Conservation (phyloP, 2,888 invertebrate species). For the Thecocarcelia acutangulata region DNA sequence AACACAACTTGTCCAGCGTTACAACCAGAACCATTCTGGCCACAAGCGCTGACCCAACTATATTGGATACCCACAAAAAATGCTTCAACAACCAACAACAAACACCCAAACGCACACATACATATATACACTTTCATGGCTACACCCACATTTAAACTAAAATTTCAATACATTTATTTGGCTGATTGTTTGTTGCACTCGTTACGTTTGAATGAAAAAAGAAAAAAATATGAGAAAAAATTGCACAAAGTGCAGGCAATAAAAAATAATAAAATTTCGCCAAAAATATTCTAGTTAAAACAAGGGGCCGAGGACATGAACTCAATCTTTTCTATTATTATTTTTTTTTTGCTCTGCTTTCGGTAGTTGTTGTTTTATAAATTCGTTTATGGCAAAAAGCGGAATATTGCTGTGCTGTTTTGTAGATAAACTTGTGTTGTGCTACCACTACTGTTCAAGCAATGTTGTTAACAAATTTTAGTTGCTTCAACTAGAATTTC, state of each 20-base stretch:
- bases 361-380: constrained; percentile 55
- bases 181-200: constrained; percentile 32
- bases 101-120: constrained; percentile 5
- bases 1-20: constrained; percentile 72
- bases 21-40: constrained; percentile 80
- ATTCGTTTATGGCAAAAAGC: constrained; percentile 53
- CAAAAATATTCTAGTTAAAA: constrained; percentile 61
- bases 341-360: background rate
- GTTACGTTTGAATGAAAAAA: constrained; percentile 37
- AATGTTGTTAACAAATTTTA: constrained; percentile 48
- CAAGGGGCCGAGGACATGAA: constrained; percentile 37
- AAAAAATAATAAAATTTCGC: constrained; percentile 65
- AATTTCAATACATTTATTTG: constrained; percentile 31
- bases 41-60: constrained; percentile 81
- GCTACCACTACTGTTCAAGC: constrained; percentile 4
- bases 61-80: constrained; percentile 80
- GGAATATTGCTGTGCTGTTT: constrained; percentile 37
- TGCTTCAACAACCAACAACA: constrained; percentile 68
- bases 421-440: constrained; percentile 42
- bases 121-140: background rate
- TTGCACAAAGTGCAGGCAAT: constrained; percentile 63
- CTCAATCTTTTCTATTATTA: constrained; percentile 23
- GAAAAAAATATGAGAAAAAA: constrained; percentile 20
- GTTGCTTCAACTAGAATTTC: constrained; percentile 17
- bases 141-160: constrained; percentile 42